Base-by-base conservation (phyloP, 2,888 invertebrate genomes). In the Andrena flavipes region DNA sequence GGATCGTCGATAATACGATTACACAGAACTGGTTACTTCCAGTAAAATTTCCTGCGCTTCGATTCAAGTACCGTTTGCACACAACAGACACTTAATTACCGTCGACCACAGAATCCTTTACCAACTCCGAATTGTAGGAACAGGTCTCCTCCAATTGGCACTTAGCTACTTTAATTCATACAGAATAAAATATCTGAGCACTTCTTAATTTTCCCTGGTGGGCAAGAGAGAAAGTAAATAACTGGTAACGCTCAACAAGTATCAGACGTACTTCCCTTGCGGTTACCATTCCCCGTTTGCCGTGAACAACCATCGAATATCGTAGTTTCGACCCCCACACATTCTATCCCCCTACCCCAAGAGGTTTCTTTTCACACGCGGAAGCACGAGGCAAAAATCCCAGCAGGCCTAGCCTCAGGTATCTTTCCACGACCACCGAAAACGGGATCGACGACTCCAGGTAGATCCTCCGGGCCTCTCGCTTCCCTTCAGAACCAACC, bases 301-400 rank as follows among this genome's bases (percentile, higher is more conserved):
- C 29, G 29, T 3, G 56, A 48, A 3, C 69, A 13, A 6, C 33
- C 51, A 71, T 72, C 71, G 29, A 78, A 71, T 51, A 48, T 62
- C 35, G 48, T 16, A 78, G 63, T 68, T 79, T 64, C 49, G 49
- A 63, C 5, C 10, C 16, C n/a, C 29, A 42, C 73, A 60, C 69
- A 54, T 80, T 69, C 8, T 56, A 23, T 26, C 56, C 13, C 29
- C 23, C 16, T 42, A 5, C 42, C 49, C n/a, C 29, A 4, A 10
- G 80, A 29, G 71, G 60, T 49, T 78, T 72, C 79, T 78, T 78
- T 80, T 80, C 80, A 35, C 49, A 59, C 33, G 35, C 67, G 80
- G 68, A 80, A 73, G 80, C 69, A 69, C 71, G 74, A 84, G 65
- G 67, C 51, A 59, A 60, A 72, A 72, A 80, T 79, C 64, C 63